phyloP scores from a whole-genome alignment of 37 sponge, comb jelly and placozoan genomes.

The Chondrilla cf. caribensis region DNA sequence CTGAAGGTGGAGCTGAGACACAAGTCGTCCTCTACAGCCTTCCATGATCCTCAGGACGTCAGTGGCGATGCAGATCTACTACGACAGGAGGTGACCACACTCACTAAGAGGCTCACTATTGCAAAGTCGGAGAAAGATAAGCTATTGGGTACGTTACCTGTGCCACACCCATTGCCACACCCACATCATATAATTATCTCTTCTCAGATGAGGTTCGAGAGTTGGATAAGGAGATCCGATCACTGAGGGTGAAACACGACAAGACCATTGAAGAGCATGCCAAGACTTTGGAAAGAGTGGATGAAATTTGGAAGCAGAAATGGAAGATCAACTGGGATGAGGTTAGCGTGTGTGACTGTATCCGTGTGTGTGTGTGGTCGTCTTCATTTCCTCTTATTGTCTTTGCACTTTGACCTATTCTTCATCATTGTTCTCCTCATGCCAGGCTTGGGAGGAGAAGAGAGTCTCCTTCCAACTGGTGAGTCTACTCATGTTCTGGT shows the following conservation, averaged over 20 bases:
- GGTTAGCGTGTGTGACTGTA: slow-evolving; percentile 21
- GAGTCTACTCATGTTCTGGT: slow-evolving; percentile 6
- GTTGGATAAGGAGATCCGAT: background rate
- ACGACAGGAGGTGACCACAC: background rate
- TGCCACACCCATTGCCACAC: too few relatives aligned
- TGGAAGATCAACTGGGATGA: slow-evolving; percentile 57
- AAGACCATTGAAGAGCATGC: slow-evolving; percentile 55
- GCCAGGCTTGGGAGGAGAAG: slow-evolving; percentile 69
- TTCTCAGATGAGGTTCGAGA: background rate
- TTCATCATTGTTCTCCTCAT: background rate
- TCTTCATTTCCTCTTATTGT: background rate
- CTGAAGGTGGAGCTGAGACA: background rate
- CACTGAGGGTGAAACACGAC: background rate
- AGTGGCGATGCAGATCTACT: background rate
- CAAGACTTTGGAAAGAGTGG: slow-evolving; percentile 51
- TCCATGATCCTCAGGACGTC: background rate
- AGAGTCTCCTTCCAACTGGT: slow-evolving; percentile 43
- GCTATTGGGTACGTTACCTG: too few relatives aligned
- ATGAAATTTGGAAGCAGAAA: slow-evolving; percentile 65
- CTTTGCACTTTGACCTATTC: background rate
- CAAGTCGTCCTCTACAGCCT: background rate
- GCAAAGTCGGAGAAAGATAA: background rate
- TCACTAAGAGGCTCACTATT: background rate
- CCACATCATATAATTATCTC: too few relatives aligned
- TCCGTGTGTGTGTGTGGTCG: background rate